Evolutionary conservation across 2,113 vertebrate genomes (phyloP).

Genomic region (Heterotilapia buettikoferi): DNA sequence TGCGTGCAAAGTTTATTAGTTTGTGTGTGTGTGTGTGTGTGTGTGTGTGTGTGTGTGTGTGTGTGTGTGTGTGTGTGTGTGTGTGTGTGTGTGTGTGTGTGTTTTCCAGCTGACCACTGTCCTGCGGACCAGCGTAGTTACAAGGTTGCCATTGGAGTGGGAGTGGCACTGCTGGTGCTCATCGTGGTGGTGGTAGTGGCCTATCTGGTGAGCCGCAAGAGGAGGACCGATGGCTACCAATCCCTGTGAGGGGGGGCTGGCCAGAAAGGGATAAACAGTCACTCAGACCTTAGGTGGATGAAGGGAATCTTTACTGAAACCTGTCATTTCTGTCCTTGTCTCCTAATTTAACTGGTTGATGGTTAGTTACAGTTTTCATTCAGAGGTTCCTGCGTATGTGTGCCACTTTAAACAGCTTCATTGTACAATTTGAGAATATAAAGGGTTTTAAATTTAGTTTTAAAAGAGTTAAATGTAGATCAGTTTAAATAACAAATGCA

Average conservation of each 20-base stretch:
- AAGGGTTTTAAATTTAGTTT: neutral
- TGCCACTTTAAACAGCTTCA: neutral
- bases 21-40: no score
- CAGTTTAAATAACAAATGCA: neutral
- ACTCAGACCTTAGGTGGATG: neutral
- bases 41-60: neutral
- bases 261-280: neutral
- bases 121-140: constrained; percentile 42
- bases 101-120: constrained; percentile 65
- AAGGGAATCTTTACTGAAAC: neutral
- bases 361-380: neutral
- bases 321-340: neutral
- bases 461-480: neutral
- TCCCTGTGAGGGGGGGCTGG: constrained; percentile 60
- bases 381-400: neutral
- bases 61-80: neutral
- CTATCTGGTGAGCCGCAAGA: constrained; percentile 68
- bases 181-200: constrained; percentile 73
- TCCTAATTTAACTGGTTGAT: neutral
- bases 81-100: neutral
- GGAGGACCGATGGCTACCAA: constrained; percentile 72
- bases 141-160: constrained; percentile 74
- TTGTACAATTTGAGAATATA: neutral
- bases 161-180: constrained; percentile 73
- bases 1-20: no score